Evolutionary conservation across 2,113 vertebrate species (phyloP).

Genomic region (Edolisoma coerulescens): DNA sequence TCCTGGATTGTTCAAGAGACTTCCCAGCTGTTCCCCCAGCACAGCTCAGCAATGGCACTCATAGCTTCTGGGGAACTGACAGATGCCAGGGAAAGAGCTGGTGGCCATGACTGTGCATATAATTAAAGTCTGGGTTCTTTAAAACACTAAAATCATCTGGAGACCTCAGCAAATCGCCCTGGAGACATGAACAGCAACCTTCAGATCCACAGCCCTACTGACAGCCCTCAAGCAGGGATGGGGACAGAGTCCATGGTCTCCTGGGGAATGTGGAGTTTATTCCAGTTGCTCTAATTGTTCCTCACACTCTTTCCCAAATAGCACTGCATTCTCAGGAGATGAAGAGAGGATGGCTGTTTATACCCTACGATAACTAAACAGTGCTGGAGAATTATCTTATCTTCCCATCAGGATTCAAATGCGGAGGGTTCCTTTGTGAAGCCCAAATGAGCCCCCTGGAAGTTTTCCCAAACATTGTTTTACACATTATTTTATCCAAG

Average conservation of each 20-base stretch:
- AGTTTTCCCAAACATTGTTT: conserved; percentile 60
- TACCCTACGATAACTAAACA: conserved; percentile 10
- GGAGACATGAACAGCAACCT: background rate
- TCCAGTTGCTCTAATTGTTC: background rate
- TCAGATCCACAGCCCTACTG: background rate
- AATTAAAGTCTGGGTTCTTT: background rate
- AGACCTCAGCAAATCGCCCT: background rate
- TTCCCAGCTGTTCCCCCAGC: background rate
- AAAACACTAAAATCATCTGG: background rate
- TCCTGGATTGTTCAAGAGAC: background rate
- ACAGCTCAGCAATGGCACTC: background rate
- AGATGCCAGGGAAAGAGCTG: background rate
- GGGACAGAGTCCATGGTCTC: background rate
- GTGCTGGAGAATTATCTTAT: conserved; percentile 43
- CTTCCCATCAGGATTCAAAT: conserved; percentile 35
- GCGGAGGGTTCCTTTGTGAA: conserved; percentile 20
- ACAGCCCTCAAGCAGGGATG: background rate
- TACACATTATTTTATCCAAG: conserved; percentile 31
- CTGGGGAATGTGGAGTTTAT: background rate
- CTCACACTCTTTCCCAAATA: background rate
- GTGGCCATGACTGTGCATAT: background rate
- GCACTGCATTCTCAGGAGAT: conserved; percentile 9
- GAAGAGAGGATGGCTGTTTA: conserved; percentile 33
- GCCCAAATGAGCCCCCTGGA: conserved; percentile 47
- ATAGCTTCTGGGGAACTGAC: background rate